These are phyloP conservation scores for Champsocephalus gunnari DNA, from an alignment of 2,797 vertebrate species.

Conservation along the genomic window DNA sequence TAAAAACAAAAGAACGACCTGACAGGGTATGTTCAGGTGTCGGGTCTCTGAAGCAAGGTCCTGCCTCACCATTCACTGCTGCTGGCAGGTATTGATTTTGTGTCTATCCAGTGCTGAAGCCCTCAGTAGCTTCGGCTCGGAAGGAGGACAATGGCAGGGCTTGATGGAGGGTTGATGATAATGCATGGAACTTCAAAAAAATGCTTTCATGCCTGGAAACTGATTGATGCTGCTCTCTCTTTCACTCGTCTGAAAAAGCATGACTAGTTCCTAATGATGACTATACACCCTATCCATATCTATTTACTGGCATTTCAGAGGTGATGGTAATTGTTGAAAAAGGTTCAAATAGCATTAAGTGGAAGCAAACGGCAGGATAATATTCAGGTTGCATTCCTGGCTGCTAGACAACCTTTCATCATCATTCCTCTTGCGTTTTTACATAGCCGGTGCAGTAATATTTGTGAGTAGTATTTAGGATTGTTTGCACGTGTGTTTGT, in stretches of 20 bases:
- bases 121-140: slow-evolving; percentile 47
- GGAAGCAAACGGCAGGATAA: slow-evolving; percentile 29
- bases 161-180: slow-evolving; percentile 36
- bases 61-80: slow-evolving; percentile 34
- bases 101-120: slow-evolving; percentile 44
- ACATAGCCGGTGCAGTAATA: neutral
- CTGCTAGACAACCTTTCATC: slow-evolving; percentile 18
- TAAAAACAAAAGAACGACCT: slow-evolving; percentile 45
- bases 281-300: slow-evolving; percentile 12
- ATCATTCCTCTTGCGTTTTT: too few relatives aligned
- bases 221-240: slow-evolving; percentile 43
- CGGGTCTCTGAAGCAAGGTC: slow-evolving; percentile 49
- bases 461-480: slow-evolving; percentile 25
- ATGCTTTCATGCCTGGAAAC: slow-evolving; percentile 45
- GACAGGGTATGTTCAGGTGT: slow-evolving; percentile 46
- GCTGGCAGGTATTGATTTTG: slow-evolving; percentile 68
- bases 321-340: slow-evolving; percentile 39
- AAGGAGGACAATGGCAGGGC: slow-evolving; percentile 45
- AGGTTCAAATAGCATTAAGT: slow-evolving; percentile 39
- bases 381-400: slow-evolving; percentile 18
- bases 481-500: slow-evolving; percentile 14
- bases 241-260: slow-evolving; percentile 23
- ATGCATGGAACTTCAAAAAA: slow-evolving; percentile 48
- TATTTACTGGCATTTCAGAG: slow-evolving; percentile 14
- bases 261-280: slow-evolving; percentile 14